Percentiles rank a stretch among this genome's conserved stretches.
phyloP scores from a whole-genome alignment of 2,113 vertebrate species.

The Scalopus aquaticus region DNA sequence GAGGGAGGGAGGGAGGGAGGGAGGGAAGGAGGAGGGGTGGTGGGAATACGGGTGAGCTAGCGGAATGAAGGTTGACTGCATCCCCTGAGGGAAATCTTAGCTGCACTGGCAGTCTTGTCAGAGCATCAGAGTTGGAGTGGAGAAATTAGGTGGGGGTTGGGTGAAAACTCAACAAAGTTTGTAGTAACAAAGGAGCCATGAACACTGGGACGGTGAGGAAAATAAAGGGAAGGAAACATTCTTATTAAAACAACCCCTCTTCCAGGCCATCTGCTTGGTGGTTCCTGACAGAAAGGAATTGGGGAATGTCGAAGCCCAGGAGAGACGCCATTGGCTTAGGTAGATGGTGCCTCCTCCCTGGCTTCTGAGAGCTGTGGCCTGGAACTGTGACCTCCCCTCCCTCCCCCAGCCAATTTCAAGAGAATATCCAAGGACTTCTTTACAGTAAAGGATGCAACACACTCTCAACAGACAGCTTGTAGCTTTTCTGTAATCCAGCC shows the following conservation, averaged over 20 bases:
- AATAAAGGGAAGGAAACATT: background rate
- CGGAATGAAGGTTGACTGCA: no score
- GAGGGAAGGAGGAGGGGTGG: background rate
- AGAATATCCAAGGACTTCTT: background rate
- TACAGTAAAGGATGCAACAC: background rate
- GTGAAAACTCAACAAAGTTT: background rate
- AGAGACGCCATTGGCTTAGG: background rate
- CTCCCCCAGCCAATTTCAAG: background rate
- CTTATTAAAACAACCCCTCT: background rate
- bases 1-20: background rate
- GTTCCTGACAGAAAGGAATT: background rate
- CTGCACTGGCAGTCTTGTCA: background rate
- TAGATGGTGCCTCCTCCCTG: background rate
- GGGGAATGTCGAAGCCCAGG: background rate
- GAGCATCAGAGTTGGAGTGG: background rate
- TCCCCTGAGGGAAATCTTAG: background rate
- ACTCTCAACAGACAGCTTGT: background rate
- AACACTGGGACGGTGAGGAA: background rate
- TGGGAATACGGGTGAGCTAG: no score
- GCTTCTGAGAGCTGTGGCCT: background rate
- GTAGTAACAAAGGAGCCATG: background rate
- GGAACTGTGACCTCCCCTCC: accelerated
- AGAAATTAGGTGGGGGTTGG: background rate
- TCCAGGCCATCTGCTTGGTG: background rate
- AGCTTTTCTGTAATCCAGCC: background rate